A percentile compares a stretch with the other conserved stretches of the same genome.
phyloP scores from a whole-genome alignment of 1,140 invertebrate species.

The Sarcophaga peregrina region DNA sequence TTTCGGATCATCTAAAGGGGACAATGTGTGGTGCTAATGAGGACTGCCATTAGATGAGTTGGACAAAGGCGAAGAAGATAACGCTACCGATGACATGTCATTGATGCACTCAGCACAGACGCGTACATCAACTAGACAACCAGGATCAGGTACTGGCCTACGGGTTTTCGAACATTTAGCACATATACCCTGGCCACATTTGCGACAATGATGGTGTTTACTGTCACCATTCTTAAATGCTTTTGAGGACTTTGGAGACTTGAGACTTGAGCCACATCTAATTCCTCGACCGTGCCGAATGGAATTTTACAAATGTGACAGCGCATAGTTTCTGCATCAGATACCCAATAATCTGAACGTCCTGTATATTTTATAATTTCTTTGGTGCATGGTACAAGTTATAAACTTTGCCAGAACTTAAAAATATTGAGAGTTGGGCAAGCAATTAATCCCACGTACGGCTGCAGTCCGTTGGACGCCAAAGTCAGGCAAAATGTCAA shows the following conservation, averaged over 20 bases:
- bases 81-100: neutral
- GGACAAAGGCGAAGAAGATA: neutral
- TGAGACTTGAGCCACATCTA: slow-evolving; percentile 48
- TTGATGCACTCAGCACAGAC: slow-evolving; percentile 71
- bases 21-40: neutral
- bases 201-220: slow-evolving; percentile 80
- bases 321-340: slow-evolving; percentile 75
- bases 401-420: no score
- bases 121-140: slow-evolving; percentile 77
- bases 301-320: slow-evolving; percentile 75
- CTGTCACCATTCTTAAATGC: slow-evolving; percentile 49
- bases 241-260: slow-evolving; percentile 32
- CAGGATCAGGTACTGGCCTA: slow-evolving; percentile 74
- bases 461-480: no score
- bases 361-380: slow-evolving; percentile 82
- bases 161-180: slow-evolving; percentile 73
- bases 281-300: slow-evolving; percentile 70
- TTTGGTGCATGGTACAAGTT: no score
- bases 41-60: neutral
- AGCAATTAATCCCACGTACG: no score
- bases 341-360: slow-evolving; percentile 84
- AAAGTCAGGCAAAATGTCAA: no score
- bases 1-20: slow-evolving; percentile 28
- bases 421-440: no score
- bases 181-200: slow-evolving; percentile 79